Base-by-base conservation (phyloP, 2,888 invertebrate species). In the Dolomedes plantarius region DNA sequence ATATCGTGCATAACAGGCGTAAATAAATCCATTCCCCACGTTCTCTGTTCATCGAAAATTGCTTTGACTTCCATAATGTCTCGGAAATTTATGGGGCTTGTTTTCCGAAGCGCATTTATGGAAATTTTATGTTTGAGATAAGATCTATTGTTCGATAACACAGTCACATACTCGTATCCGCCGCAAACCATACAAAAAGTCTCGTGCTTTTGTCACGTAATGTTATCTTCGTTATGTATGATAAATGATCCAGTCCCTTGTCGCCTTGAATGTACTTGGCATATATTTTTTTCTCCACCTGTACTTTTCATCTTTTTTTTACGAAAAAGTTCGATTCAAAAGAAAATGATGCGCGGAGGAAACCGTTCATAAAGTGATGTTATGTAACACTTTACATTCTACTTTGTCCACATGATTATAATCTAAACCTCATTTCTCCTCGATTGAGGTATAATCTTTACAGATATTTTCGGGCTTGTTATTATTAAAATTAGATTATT, bases 41-140 rank as follows among this genome's bases (percentile, higher is more conserved):
- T 9, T 46, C 16, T 46, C 2, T 46, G 16, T 46, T 46, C 9
- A 46, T 46, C 41, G 41, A 46, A 46, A 46, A 46, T 46, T 46
- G 41, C 41, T 46, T 46, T 46, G 41, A 46, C 41, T 46, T 46
- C 41, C 16, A 46, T 46, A 46, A 46, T 46, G 41, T 46, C 41
- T 46, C 6, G 46, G 16, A 46, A 46, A 46, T 46, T 46, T 46
- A 46, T 46, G 41, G 41, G 5, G 2, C 7, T 6, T 46, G 41
- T 16, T 46, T 46, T 46, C 41, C 46, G 16, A 13, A 46, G 41
- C 41, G 41, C 16, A 46, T 46, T 46, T 46, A 46, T 46, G 41
- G 16, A 46, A 46, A 46, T 46, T 46, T 46, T 11, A 46, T 6
- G 41, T 46, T 46, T 5, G 41, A 6, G 41, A 46, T 46, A 46